Evolutionary conservation across 2,797 vertebrate species (phyloP).

Genomic region (Sebastes trivittatus): DNA sequence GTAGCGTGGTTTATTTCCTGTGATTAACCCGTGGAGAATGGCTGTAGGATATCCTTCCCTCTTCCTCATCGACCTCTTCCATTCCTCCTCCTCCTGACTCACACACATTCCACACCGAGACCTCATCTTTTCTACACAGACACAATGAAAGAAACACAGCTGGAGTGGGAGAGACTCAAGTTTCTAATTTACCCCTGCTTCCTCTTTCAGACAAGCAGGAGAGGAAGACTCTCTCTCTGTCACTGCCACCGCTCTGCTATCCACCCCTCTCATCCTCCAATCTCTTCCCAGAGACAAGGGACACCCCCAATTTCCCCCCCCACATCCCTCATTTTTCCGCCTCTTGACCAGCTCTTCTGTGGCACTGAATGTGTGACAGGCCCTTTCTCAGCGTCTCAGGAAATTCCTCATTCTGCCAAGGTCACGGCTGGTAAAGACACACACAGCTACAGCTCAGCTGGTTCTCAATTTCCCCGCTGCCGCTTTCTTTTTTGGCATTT

Average conservation of each 20-base stretch:
- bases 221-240: conserved; percentile 31
- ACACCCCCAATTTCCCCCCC: conserved; percentile 23
- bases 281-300: conserved; percentile 18
- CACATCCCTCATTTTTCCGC: not conserved
- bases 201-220: conserved; percentile 26
- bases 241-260: conserved; percentile 15
- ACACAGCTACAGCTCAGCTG: conserved; percentile 44
- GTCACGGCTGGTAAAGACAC: conserved; percentile 61
- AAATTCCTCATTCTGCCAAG: conserved; percentile 69
- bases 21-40: conserved; percentile 77
- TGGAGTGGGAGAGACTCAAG: conserved; percentile 13
- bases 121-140: conserved; percentile 56
- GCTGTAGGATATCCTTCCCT: conserved; percentile 73
- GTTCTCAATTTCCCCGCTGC: conserved; percentile 44
- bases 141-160: conserved; percentile 15
- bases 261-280: conserved; percentile 23
- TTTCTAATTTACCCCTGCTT: conserved; percentile 40
- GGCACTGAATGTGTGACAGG: conserved; percentile 51
- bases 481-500: conserved; percentile 35
- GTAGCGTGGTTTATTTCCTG: conserved; percentile 66
- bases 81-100: conserved; percentile 69
- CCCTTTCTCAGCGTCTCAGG: conserved; percentile 56
- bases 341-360: conserved; percentile 40
- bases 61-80: conserved; percentile 50
- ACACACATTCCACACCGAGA: conserved; percentile 71